phyloP scores from a whole-genome alignment of 2,888 invertebrate genomes.

The Heliconius sara region DNA sequence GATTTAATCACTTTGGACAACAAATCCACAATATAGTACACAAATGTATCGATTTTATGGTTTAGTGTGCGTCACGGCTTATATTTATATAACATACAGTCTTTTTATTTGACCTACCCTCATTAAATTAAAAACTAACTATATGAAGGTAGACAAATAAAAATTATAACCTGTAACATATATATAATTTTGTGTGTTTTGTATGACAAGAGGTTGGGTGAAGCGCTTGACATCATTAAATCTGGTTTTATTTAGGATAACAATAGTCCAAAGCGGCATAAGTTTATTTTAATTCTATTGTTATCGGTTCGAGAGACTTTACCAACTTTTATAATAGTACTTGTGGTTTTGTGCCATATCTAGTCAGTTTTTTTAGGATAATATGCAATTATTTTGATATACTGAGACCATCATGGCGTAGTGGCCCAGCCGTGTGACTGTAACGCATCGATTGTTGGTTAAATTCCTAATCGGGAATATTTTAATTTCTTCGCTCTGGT shows the following conservation, averaged over 20 bases:
- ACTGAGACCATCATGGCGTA: neutral
- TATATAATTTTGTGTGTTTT: slow-evolving; percentile 11
- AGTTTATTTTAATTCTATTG: slow-evolving; percentile 29
- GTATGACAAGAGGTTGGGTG: slow-evolving; percentile 21
- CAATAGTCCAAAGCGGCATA: slow-evolving; percentile 32
- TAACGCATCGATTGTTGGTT: no score
- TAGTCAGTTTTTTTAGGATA: slow-evolving; percentile 9
- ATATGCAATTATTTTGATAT: slow-evolving; percentile 8
- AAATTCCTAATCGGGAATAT: no score
- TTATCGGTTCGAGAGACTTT: slow-evolving; percentile 31
- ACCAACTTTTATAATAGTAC: slow-evolving; percentile 29
- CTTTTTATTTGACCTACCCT: neutral
- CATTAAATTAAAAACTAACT: neutral
- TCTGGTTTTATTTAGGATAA: slow-evolving; percentile 35
- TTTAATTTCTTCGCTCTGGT: no score
- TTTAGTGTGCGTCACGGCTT: neutral
- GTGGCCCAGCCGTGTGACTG: no score
- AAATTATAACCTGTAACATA: neutral
- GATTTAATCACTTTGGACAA: neutral
- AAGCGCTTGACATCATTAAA: slow-evolving; percentile 38
- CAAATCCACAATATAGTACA: neutral
- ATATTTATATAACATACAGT: neutral
- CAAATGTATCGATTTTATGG: neutral
- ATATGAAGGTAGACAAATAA: neutral
- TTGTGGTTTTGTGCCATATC: slow-evolving; percentile 24